Evolutionary conservation across 2,888 invertebrate species (phyloP).

Genomic region (Sphinx pinastri): DNA sequence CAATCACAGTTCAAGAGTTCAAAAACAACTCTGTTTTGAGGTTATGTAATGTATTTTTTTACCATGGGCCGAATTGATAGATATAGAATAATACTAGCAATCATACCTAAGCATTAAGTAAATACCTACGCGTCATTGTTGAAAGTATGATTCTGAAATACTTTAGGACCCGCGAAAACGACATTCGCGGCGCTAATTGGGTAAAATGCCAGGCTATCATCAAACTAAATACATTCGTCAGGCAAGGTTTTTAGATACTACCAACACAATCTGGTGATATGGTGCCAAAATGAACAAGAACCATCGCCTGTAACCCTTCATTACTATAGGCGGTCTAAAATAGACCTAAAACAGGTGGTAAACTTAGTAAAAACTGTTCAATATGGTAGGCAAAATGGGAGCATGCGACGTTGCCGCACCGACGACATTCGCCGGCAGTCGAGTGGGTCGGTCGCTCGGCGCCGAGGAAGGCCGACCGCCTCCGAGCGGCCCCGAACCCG

Average conservation of each 20-base stretch:
- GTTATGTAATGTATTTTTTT: background rate
- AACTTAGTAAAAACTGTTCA: conserved; percentile 25
- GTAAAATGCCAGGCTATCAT: conserved; percentile 2
- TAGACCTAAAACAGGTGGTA: conserved; percentile 12
- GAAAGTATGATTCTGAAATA: background rate
- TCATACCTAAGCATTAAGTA: background rate
- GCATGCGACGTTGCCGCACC: conserved; percentile 74
- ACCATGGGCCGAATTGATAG: background rate
- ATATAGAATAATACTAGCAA: background rate
- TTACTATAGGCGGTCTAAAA: background rate
- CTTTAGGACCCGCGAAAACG: background rate
- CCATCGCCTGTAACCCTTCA: background rate
- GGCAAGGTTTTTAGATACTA: background rate
- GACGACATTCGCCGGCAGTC: conserved; percentile 30
- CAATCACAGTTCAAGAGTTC: background rate
- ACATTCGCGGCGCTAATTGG: background rate
- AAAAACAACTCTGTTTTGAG: background rate
- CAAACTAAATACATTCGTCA: background rate
- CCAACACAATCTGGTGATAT: background rate
- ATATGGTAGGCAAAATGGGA: conserved; percentile 39
- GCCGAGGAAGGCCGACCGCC: conserved; percentile 53
- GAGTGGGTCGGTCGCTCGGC: conserved; percentile 56
- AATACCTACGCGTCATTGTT: too few species aligned
- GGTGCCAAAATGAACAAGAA: background rate
- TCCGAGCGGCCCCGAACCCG: conserved; percentile 23